Percentiles rank a stretch among this genome's conserved stretches.
These are phyloP conservation scores for Catharus fuscescens DNA, from an alignment of 2,113 vertebrate genomes.

Conservation along the genomic window DNA sequence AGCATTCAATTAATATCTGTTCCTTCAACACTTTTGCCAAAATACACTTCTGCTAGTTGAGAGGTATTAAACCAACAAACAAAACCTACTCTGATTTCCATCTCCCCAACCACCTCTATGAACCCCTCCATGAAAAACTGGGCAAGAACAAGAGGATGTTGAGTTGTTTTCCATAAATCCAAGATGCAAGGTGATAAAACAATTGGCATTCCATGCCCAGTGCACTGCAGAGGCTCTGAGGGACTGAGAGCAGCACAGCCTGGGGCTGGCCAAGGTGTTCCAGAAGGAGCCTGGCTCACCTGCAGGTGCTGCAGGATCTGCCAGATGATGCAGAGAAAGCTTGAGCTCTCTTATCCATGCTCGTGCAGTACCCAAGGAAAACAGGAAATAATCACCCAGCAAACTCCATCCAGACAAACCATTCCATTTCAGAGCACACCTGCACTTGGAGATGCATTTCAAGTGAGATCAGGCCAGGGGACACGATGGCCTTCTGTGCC, in stretches of 20 bases:
- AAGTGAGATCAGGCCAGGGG: not conserved
- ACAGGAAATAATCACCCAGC: not conserved
- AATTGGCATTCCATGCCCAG: rapidly evolving
- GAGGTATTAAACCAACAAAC: not conserved
- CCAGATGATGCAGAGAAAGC: not conserved
- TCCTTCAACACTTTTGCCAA: not conserved
- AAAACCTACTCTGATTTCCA: not conserved
- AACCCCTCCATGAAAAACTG: too few relatives aligned
- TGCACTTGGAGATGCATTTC: not conserved
- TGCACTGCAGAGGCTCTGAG: not conserved
- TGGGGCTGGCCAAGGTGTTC: not conserved
- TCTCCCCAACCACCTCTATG: not conserved
- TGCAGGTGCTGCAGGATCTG: not conserved
- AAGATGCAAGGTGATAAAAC: not conserved
- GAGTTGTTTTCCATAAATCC: not conserved
- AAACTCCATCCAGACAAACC: not conserved
- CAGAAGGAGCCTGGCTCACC: not conserved
- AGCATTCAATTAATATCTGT: not conserved
- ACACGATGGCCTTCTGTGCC: not conserved
- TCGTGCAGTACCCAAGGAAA: not conserved
- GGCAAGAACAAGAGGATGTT: not conserved
- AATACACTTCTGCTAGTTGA: not conserved
- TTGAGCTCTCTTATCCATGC: rapidly evolving
- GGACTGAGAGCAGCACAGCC: not conserved
- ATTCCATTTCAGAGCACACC: not conserved